Evolutionary conservation across 2,888 invertebrate species (phyloP), one percentile per base, ranked within the genome.

Genomic region (Tholera decimalis): DNA sequence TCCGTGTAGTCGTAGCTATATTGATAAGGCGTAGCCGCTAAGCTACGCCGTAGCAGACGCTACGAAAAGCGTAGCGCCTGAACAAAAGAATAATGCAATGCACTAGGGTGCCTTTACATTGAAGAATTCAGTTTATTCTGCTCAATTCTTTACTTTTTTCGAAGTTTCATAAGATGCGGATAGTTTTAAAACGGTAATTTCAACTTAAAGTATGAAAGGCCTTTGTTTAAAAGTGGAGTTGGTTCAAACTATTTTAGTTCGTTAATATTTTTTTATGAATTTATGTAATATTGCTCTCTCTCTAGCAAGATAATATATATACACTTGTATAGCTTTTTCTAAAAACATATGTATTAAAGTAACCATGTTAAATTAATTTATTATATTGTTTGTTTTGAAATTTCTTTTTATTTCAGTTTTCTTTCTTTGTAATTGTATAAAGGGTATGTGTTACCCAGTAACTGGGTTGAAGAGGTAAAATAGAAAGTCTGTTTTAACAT

Each of bases 31-130:
- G 47, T 47, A 47, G 28, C 47, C 18, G 18, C 18, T 6, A 15
- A 11, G 72, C 66, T 79, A 72, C 79, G 72, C 26, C 55, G 82
- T 79, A 79, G 79, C 65, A 51, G 41, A 26, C 57, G 60, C 74
- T 78, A 75, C 75, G 61, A 68, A 68, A 56, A 62, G 56, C 79
- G 82, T 81, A 79, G 77, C 50, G 59, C 53, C 51, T 20, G 61
- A 68, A 79, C 61, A 69, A 80, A 77, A 79, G 73, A 73, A 78
- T 80, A 79, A 82, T 75, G 64, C 67, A 64, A 79, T 76, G 66
- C 61, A 66, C 60, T 77, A 76, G 65, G 63, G 61, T 69, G 80
- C 61, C 50, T 69, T 70, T 55, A 62, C 65, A 57, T 72, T 71
- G 65, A 64, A 77, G 63, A 64, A 72, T 77, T 71, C 46, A 76